A percentile compares a stretch with the other conserved stretches of the same genome.
Evolutionary conservation across 2,113 vertebrate genomes (phyloP).

Genomic region (Oxyruncus cristatus): DNA sequence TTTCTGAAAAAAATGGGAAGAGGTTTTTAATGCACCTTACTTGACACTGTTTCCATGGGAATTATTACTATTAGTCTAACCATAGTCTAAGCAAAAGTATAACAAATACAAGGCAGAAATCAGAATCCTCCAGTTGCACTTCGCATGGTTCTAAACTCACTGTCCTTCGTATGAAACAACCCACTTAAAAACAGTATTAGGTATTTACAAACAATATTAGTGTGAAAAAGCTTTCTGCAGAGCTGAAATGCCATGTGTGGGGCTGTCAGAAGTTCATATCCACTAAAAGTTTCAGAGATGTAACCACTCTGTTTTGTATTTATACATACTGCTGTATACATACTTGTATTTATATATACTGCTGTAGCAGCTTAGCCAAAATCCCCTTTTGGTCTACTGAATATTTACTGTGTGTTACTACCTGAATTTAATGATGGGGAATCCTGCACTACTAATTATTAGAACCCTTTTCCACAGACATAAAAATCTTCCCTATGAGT

Average conservation of each 20-base stretch:
- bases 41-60: not conserved
- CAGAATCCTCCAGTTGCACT: conserved; percentile 11
- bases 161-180: not conserved
- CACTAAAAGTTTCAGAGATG: not conserved
- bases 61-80: conserved; percentile 16
- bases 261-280: not conserved
- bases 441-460: not conserved
- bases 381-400: not conserved
- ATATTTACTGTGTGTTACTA: not conserved
- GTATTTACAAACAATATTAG: not conserved
- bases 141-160: not conserved
- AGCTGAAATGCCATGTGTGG: not conserved
- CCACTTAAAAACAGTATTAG: conserved; percentile 23
- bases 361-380: not conserved
- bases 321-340: too few species aligned
- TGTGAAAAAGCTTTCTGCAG: conserved; percentile 27
- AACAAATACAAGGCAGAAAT: conserved; percentile 53
- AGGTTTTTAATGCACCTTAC: conserved; percentile 9
- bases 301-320: not conserved
- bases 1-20: conserved; percentile 24
- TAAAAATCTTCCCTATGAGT: not conserved
- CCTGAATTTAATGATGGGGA: not conserved
- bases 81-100: conserved; percentile 18
- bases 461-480: conserved; percentile 6
- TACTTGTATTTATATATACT: too few species aligned